Conservation (phyloP, 2,888 invertebrate genomes). For the Diarsia brunnea region DNA sequence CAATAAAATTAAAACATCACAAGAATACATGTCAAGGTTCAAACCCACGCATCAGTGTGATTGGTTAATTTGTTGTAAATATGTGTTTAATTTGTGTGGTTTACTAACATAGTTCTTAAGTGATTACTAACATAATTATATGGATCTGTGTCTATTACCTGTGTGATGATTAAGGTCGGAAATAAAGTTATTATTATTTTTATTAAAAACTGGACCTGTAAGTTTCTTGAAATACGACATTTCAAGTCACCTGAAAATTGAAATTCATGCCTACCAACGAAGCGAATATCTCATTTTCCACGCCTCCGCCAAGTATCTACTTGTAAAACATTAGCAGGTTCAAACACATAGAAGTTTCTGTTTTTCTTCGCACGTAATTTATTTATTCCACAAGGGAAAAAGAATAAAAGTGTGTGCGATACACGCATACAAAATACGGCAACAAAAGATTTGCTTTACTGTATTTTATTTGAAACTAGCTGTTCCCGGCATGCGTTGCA, state of each 20-base stretch:
- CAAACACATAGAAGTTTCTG: conserved; percentile 28
- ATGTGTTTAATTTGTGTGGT: no score
- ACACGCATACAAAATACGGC: conserved; percentile 57
- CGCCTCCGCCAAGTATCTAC: conserved; percentile 19
- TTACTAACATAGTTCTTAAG: no score
- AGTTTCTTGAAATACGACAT: no score
- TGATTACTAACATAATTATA: no score
- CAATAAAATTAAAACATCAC: background rate
- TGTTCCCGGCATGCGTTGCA: no score
- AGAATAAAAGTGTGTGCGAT: conserved; percentile 52
- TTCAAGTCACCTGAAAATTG: background rate
- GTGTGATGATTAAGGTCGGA: no score
- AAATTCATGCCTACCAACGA: conserved; percentile 16
- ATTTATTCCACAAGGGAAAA: conserved; percentile 60
- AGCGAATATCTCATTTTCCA: conserved; percentile 25
- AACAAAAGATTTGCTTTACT: conserved; percentile 26
- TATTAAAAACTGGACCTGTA: no score
- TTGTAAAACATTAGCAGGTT: conserved; percentile 48
- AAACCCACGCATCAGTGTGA: no score
- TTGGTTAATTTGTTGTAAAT: no score
- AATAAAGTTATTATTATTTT: no score
- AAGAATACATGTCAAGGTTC: background rate
- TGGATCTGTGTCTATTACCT: no score
- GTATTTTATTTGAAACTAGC: conserved; percentile 13
- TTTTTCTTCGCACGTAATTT: conserved; percentile 59